Percentiles rank a stretch among this genome's conserved stretches.
phyloP scores from a whole-genome alignment of 2,888 invertebrate species.

The Deroplatys truncata region DNA sequence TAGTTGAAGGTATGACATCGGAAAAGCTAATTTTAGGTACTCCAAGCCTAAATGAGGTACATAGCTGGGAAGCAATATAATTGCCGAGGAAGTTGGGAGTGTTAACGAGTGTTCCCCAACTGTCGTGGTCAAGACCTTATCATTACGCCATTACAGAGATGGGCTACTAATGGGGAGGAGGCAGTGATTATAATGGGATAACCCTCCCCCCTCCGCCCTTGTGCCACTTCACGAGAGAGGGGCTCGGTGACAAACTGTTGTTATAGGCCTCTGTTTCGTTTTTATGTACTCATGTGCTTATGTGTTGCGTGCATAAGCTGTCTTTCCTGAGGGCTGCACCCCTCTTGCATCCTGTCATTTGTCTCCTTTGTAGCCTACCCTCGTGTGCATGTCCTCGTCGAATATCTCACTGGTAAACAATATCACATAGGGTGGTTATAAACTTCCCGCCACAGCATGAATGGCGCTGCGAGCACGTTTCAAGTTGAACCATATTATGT shows the following conservation, averaged over 20 bases:
- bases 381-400: no score
- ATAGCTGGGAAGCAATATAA: no score
- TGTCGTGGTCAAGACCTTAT: neutral
- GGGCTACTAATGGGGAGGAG: conserved; percentile 2
- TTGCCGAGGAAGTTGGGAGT: no score
- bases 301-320: neutral
- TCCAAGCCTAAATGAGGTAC: no score
- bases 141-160: neutral
- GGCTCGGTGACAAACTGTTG: neutral
- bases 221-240: neutral
- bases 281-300: neutral
- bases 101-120: neutral
- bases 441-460: no score
- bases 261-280: neutral
- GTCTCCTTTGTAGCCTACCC: neutral
- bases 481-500: no score
- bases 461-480: no score
- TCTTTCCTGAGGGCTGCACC: neutral
- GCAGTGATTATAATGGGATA: conserved; percentile 11
- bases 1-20: no score
- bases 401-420: no score
- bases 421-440: no score
- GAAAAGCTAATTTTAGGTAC: no score
- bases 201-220: neutral
- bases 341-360: neutral